Conservation (phyloP, 1,140 invertebrate species). For the Goniozus legneri region DNA sequence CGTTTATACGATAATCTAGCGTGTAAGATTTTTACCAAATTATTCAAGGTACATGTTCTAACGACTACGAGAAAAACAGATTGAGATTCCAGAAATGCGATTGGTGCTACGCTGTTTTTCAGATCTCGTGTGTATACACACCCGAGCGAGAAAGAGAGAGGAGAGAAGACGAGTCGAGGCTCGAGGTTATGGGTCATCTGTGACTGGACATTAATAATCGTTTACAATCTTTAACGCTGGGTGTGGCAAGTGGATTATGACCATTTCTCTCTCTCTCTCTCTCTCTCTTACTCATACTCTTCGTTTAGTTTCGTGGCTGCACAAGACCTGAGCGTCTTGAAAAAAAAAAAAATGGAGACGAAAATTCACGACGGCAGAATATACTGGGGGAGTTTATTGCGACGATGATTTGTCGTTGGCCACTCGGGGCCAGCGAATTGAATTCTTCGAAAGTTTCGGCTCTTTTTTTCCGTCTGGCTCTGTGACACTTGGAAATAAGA, state of each 20-base stretch:
- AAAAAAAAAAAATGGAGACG: slow-evolving; percentile 16
- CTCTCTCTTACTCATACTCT: slow-evolving; percentile 15
- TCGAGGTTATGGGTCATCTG: slow-evolving; percentile 38
- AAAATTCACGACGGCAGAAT: slow-evolving; percentile 11
- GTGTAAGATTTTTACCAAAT: too few relatives aligned
- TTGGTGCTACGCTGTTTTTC: too few relatives aligned
- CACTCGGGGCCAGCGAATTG: too few relatives aligned
- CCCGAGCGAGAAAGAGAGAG: neutral
- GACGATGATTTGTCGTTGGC: too few relatives aligned
- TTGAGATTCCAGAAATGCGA: too few relatives aligned
- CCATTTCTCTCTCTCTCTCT: slow-evolving; percentile 13
- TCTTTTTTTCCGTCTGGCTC: too few relatives aligned
- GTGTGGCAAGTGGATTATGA: slow-evolving; percentile 33
- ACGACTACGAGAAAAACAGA: too few relatives aligned
- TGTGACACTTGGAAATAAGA: too few relatives aligned
- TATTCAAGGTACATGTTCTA: too few relatives aligned
- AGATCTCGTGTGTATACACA: slow-evolving; percentile 26
- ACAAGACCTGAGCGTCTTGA: slow-evolving; percentile 15
- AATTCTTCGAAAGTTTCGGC: too few relatives aligned
- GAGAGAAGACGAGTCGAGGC: slow-evolving; percentile 10
- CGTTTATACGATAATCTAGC: neutral
- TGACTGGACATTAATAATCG: slow-evolving; percentile 46
- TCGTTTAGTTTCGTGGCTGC: slow-evolving; percentile 6
- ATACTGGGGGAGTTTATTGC: neutral
- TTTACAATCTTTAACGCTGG: slow-evolving; percentile 43